Evolutionary conservation across 2,888 invertebrate genomes (phyloP), one percentile per base, ranked within the genome.

Genomic region (Xestia c-nigrum): DNA sequence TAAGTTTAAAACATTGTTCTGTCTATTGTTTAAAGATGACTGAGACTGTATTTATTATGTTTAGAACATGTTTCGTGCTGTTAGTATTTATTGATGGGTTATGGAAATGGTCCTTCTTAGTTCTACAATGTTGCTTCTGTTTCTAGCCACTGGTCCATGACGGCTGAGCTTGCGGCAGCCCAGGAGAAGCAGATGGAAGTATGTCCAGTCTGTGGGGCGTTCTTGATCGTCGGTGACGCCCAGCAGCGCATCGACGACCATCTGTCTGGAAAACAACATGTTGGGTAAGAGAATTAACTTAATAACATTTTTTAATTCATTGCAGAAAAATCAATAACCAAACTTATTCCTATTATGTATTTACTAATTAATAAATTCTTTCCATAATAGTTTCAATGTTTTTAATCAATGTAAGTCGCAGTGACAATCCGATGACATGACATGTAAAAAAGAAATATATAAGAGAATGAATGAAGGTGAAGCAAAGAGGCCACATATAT

Each of bases 151-250:
- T 98, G 98, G 97, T 97, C 97, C 72, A 97, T 98, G 95, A 98
- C 98, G 12, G 98, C 98, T 0, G 99, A 99, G 94, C 95, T 98
- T 88, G 98, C 98, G 6, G 98, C 98, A 0, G 98, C 98, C 14
- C 99, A 99, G 92, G 99, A 99, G 94, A 99, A 99, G 94, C 99
- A 99, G 93, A 99, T 99, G 99, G 99, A 99, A 95, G 99, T 99
- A 31, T 99, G 99, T 94, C 99, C 99, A 87, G 99, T 99, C 3
- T 99, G 99, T 93, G 99, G 99, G 1, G 99, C 99, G 12, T 99
- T 99, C 95, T 97, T 99, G n/a, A 99, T 99, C 89, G 99, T 99
- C 14, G 99, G 99, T 14, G 99, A 99, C 95, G 99, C 99, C 5
- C 99, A 99, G 91, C 99, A 99, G 92, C 97, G 99, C 80, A 99